Percentiles rank a stretch among this genome's conserved stretches.
These are phyloP conservation scores for Trichoplusia ni DNA, from an alignment of 1,140 invertebrate genomes.

Conservation along the genomic window DNA sequence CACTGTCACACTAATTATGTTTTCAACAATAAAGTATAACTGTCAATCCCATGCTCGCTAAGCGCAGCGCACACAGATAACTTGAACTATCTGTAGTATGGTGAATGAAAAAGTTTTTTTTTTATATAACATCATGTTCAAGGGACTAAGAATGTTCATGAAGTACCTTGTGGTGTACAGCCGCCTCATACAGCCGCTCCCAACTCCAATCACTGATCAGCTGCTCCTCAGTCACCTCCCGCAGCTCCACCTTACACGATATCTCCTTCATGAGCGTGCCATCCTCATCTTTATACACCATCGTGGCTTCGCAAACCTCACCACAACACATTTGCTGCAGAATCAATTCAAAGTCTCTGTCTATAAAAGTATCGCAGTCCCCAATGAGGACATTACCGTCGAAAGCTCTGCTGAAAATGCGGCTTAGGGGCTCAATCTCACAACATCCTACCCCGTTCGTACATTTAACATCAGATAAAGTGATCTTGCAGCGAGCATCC, in stretches of 20 bases:
- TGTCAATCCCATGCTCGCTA: too few species aligned
- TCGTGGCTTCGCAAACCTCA: constrained; percentile 50
- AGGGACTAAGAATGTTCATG: neutral
- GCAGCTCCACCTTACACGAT: constrained; percentile 59
- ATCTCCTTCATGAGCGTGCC: constrained; percentile 55
- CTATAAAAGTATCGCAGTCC: constrained; percentile 63
- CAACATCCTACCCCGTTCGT: constrained; percentile 45
- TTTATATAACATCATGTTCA: neutral
- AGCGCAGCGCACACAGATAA: too few species aligned
- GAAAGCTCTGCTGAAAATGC: constrained; percentile 58
- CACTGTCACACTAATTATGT: too few species aligned
- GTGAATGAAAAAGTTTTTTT: too few species aligned
- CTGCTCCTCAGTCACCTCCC: constrained; percentile 69
- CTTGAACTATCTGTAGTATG: too few species aligned
- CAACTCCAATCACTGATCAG: constrained; percentile 71
- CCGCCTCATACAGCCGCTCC: constrained; percentile 61
- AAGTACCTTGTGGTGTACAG: constrained; percentile 58
- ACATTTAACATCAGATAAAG: constrained; percentile 52
- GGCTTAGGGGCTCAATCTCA: constrained; percentile 58
- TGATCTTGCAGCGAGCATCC: constrained; percentile 68
- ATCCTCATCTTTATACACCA: constrained; percentile 59
- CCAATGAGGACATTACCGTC: constrained; percentile 72
- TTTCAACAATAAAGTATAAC: too few species aligned
- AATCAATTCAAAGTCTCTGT: constrained; percentile 67
- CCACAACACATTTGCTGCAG: constrained; percentile 70